A percentile compares a stretch with the other conserved stretches of the same genome.
phyloP scores from a whole-genome alignment of 1,140 invertebrate species.

The Armadillidium nasatum region DNA sequence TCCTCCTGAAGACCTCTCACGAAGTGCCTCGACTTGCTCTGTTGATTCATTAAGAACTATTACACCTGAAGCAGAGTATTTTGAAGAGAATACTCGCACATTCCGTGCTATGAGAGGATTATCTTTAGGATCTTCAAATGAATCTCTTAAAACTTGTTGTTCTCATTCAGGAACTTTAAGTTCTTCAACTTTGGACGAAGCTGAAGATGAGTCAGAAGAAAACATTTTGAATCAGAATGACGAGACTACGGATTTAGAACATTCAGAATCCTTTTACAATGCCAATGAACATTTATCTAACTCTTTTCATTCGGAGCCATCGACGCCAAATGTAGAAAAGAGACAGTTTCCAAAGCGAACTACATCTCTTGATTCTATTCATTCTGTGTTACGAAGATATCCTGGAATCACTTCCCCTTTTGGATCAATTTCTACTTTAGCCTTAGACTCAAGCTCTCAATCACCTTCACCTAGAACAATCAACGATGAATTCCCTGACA shows the following conservation, averaged over 20 bases:
- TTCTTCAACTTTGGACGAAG: neutral
- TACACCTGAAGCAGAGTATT: slow-evolving; percentile 39
- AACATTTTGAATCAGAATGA: no score
- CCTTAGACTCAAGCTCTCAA: slow-evolving; percentile 26
- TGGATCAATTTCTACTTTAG: slow-evolving; percentile 37
- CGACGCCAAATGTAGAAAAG: slow-evolving; percentile 21
- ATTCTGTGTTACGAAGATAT: slow-evolving; percentile 31
- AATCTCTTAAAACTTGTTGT: slow-evolving; percentile 16
- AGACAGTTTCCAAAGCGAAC: slow-evolving; percentile 26
- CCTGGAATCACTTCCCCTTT: slow-evolving; percentile 34
- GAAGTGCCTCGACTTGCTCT: slow-evolving; percentile 30
- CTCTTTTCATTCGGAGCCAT: slow-evolving; percentile 29
- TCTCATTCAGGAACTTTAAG: neutral
- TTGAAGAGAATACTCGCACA: slow-evolving; percentile 37
- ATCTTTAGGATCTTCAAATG: slow-evolving; percentile 19
- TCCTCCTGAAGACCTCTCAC: slow-evolving; percentile 29
- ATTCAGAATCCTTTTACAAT: no score
- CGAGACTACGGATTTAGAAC: no score
- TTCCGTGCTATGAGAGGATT: slow-evolving; percentile 35
- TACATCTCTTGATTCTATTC: slow-evolving; percentile 34
- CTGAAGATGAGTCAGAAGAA: no score
- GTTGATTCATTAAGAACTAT: slow-evolving; percentile 35
- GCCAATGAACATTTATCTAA: neutral
- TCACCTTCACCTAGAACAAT: slow-evolving; percentile 26
- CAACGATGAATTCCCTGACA: slow-evolving; percentile 21